phyloP scores from a whole-genome alignment of 2,113 vertebrate species.

The Cebus imitator region DNA sequence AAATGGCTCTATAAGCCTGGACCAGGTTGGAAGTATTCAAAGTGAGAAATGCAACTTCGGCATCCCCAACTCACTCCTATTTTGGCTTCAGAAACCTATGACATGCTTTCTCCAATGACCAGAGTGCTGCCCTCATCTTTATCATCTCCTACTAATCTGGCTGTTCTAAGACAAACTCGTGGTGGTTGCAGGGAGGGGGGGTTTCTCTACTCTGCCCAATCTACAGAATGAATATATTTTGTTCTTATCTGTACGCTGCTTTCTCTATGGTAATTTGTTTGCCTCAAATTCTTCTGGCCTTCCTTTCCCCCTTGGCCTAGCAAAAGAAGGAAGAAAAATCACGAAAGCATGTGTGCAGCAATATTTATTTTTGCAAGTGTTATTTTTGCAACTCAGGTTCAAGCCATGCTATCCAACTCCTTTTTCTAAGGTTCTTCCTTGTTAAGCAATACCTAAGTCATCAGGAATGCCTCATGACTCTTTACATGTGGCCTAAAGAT shows the following conservation, averaged over 20 bases:
- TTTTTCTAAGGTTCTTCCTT: not conserved
- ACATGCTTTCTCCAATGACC: not conserved
- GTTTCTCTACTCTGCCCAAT: no score
- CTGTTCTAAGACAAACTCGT: not conserved
- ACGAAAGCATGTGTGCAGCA: accelerated
- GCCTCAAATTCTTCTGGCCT: not conserved
- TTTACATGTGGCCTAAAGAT: not conserved
- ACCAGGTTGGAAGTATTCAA: not conserved
- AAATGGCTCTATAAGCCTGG: not conserved
- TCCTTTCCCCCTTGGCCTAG: not conserved
- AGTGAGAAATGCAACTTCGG: not conserved
- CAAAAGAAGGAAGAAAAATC: not conserved
- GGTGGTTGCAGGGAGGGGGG: no score
- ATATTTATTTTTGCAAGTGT: not conserved
- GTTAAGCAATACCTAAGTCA: not conserved
- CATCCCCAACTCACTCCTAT: not conserved
- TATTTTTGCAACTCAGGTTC: not conserved
- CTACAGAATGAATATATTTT: no score
- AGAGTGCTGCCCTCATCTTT: not conserved
- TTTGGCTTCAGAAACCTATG: not conserved
- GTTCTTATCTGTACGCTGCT: not conserved
- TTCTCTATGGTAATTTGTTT: not conserved
- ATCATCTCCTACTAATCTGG: not conserved
- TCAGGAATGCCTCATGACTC: not conserved
- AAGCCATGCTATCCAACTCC: not conserved